A percentile compares a stretch with the other conserved stretches of the same genome.
Conservation (phyloP, 2,888 invertebrate species). For the Plebejus anna region DNA sequence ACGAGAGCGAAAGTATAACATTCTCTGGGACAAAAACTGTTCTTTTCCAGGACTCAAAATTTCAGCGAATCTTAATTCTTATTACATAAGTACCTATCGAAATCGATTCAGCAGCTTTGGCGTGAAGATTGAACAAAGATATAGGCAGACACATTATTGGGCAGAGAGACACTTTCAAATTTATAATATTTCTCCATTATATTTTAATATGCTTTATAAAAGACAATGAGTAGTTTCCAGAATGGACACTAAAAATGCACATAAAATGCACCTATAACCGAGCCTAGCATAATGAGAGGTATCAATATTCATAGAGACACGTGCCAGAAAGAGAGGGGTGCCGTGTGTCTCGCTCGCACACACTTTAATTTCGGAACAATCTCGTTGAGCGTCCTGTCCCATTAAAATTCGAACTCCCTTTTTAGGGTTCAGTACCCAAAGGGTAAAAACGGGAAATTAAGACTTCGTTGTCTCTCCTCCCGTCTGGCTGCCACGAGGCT, state of each 20-base stretch:
- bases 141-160: not conserved
- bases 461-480: not conserved
- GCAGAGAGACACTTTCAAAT: not conserved
- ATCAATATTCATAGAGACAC: slow-evolving; percentile 55
- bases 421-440: not conserved
- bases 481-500: not conserved
- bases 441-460: not conserved
- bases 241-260: slow-evolving; percentile 14
- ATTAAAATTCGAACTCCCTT: slow-evolving; percentile 51
- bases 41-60: too few relatives aligned
- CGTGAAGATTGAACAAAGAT: not conserved
- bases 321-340: slow-evolving; percentile 47
- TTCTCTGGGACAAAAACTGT: too few relatives aligned
- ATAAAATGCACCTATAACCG: slow-evolving; percentile 34
- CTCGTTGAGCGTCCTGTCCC: slow-evolving; percentile 46
- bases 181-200: not conserved
- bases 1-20: too few relatives aligned
- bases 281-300: slow-evolving; percentile 45
- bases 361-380: slow-evolving; percentile 52
- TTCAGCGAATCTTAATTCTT: too few relatives aligned
- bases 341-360: slow-evolving; percentile 42
- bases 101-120: not conserved
- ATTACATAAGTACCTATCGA: not conserved
- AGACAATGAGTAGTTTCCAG: slow-evolving; percentile 4
- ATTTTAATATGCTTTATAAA: not conserved